These are phyloP conservation scores for Dinomys branickii DNA, from an alignment of 2,113 vertebrate species.

Conservation along the genomic window DNA sequence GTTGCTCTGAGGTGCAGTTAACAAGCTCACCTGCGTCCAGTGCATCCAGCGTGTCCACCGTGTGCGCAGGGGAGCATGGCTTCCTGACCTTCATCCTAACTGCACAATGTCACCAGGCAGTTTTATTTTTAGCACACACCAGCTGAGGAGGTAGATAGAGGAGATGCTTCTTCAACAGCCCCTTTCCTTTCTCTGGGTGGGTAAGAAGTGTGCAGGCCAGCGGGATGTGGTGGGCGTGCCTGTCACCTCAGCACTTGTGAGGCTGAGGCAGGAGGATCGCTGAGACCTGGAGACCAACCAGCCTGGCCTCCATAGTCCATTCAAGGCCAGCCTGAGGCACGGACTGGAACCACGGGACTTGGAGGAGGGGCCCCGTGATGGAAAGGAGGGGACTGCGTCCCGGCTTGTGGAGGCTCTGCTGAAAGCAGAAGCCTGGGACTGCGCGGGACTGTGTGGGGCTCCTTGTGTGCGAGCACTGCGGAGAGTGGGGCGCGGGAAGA, in stretches of 20 bases:
- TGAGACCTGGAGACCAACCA: neutral
- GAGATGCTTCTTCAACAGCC: neutral
- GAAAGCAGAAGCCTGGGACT: no score
- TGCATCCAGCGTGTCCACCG: neutral
- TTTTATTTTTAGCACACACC: neutral
- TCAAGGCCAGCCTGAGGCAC: neutral
- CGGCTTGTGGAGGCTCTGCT: no score
- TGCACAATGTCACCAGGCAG: no score
- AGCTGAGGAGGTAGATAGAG: neutral
- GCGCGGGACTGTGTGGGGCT: no score
- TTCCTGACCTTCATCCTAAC: no score
- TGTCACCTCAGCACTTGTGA: neutral
- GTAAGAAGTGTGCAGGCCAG: neutral
- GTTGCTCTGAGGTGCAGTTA: neutral
- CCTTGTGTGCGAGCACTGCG: no score
- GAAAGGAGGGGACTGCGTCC: neutral
- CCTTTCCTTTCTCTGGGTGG: neutral
- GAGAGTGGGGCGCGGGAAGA: neutral
- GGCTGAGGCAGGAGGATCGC: neutral
- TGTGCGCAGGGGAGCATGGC: no score
- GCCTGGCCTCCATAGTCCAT: neutral
- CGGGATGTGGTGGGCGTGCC: rapidly evolving
- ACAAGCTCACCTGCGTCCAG: no score
- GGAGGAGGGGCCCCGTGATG: neutral
- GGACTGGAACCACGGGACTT: neutral